Conservation (phyloP, 2,888 invertebrate species). For the Eupithecia subumbrata region DNA sequence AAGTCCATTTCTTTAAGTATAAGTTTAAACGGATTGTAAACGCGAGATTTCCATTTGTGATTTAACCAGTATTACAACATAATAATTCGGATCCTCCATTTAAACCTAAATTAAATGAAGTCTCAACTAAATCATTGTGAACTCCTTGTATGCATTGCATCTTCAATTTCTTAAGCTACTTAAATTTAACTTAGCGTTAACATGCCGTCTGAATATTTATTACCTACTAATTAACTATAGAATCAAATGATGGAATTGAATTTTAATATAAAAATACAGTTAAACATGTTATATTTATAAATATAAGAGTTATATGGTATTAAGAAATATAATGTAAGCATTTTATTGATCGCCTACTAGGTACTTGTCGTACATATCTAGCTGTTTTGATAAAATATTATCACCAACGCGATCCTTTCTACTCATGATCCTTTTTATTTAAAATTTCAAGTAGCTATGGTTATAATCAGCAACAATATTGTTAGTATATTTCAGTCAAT, state of each 20-base stretch:
- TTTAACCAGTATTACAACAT: neutral
- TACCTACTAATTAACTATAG: conserved; percentile 29
- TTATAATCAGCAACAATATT: neutral
- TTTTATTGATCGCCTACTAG: conserved; percentile 37
- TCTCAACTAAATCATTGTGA: neutral
- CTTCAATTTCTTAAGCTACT: neutral
- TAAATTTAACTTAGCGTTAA: neutral
- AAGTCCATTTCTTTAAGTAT: neutral
- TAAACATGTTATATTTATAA: conserved; percentile 41
- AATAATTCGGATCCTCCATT: neutral
- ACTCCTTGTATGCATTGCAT: neutral
- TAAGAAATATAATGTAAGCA: conserved; percentile 37
- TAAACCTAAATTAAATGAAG: neutral
- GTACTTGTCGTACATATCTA: conserved; percentile 6
- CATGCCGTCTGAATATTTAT: neutral
- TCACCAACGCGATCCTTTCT: neutral
- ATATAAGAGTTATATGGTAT: conserved; percentile 36
- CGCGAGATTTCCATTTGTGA: neutral
- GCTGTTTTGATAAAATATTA: conserved; percentile 1
- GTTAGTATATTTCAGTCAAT: neutral
- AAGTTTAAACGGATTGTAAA: neutral
- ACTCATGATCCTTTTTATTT: neutral
- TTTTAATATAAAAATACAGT: conserved; percentile 46
- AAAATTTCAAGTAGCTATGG: neutral
- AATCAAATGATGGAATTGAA: conserved; percentile 54